Evolutionary conservation across 2,113 vertebrate genomes (phyloP).

Genomic region (Vidua chalybeata): DNA sequence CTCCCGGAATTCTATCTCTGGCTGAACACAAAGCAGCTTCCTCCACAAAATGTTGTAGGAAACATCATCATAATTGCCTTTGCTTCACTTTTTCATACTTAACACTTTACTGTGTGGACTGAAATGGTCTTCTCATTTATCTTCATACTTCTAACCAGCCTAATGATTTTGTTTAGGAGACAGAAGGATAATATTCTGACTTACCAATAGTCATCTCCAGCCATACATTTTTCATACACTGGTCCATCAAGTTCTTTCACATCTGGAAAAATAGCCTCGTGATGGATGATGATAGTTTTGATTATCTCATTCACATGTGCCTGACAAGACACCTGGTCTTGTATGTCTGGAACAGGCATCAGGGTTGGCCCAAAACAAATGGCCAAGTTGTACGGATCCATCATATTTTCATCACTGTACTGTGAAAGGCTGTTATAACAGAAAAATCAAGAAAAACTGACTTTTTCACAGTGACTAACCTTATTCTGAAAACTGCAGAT

Average conservation of each 20-base stretch:
- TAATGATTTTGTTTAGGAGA: neutral
- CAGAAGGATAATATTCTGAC: slow-evolving; percentile 17
- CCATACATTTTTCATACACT: slow-evolving; percentile 98
- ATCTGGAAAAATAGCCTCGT: slow-evolving; percentile 97
- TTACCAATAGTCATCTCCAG: slow-evolving; percentile 97
- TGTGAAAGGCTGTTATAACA: slow-evolving; percentile 86
- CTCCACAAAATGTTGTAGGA: neutral
- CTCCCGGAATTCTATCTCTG: neutral
- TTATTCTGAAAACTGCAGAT: slow-evolving; percentile 10
- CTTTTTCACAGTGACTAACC: neutral
- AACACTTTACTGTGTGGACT: neutral
- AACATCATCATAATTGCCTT: neutral
- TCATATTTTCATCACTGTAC: slow-evolving; percentile 99
- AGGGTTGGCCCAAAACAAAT: slow-evolving; percentile 98
- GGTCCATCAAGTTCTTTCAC: slow-evolving; percentile 95
- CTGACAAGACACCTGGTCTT: slow-evolving; percentile 97
- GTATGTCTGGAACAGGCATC: slow-evolving; percentile 96
- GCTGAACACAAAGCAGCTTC: neutral
- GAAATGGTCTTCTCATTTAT: neutral
- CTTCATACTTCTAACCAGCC: neutral
- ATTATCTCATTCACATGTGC: slow-evolving; percentile 97
- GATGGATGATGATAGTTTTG: slow-evolving; percentile 98
- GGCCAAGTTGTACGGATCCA: slow-evolving; percentile 97
- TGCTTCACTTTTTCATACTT: neutral
- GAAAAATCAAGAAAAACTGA: slow-evolving; percentile 9